phyloP scores from a whole-genome alignment of 2,888 invertebrate species.

The Chymomyza caudatula region DNA sequence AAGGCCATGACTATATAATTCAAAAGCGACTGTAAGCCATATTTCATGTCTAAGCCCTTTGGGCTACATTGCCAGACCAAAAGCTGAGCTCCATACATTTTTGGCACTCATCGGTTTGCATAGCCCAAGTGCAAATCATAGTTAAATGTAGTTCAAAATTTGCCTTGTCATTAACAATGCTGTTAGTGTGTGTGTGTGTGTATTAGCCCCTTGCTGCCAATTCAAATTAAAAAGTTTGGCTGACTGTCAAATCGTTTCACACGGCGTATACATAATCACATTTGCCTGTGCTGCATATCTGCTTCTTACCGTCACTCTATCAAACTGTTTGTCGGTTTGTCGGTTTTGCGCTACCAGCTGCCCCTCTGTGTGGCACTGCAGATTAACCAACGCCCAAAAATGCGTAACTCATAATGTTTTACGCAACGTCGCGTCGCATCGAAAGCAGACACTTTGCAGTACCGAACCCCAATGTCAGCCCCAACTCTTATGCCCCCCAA shows the following conservation, averaged over 20 bases:
- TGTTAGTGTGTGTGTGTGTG: background rate
- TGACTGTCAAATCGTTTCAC: conserved; percentile 18
- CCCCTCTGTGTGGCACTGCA: conserved; percentile 1
- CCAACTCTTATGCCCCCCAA: background rate
- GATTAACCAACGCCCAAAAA: conserved; percentile 29
- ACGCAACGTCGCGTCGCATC: conserved; percentile 29
- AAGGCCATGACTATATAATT: background rate
- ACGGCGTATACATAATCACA: conserved; percentile 5
- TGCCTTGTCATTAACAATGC: background rate
- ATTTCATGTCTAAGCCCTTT: background rate
- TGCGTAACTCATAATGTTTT: conserved; percentile 32
- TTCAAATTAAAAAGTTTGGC: conserved; percentile 16
- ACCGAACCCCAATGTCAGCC: background rate
- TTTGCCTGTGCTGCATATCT: background rate
- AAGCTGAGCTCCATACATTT: too few relatives aligned
- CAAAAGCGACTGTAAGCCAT: background rate
- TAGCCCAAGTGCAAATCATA: background rate
- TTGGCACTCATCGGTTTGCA: background rate
- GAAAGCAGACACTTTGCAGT: background rate
- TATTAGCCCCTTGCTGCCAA: conserved; percentile 7
- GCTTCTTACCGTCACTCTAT: conserved; percentile 2
- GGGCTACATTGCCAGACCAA: too few relatives aligned
- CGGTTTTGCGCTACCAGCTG: conserved; percentile 1
- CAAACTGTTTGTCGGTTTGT: background rate
- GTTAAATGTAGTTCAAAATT: background rate